phyloP scores from a whole-genome alignment of 2,797 vertebrate genomes.

The Mus spretus region DNA sequence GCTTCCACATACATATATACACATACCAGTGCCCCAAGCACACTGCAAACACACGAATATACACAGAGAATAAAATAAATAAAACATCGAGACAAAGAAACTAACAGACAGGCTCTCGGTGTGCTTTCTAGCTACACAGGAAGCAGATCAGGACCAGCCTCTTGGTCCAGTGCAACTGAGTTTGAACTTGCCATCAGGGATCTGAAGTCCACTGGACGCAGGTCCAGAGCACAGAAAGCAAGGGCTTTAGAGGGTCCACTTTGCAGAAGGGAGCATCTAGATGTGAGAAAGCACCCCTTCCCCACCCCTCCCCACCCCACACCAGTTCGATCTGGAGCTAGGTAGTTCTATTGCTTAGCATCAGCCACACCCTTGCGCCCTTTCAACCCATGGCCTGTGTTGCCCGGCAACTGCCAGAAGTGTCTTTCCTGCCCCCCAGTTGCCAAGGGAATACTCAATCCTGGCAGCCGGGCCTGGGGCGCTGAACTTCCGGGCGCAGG shows the following conservation, averaged over 20 bases:
- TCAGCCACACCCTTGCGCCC: neutral
- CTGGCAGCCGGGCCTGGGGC: neutral
- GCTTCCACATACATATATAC: neutral
- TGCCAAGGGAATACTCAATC: conserved; percentile 61
- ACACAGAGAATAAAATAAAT: neutral
- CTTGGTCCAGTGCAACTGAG: neutral
- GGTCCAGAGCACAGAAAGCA: neutral
- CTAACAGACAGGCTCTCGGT: neutral
- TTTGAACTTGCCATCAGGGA: neutral
- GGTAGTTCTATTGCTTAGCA: neutral
- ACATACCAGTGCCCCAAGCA: neutral
- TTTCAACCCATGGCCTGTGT: conserved; percentile 26
- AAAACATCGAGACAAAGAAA: neutral
- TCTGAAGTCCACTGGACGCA: neutral
- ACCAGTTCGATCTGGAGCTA: neutral
- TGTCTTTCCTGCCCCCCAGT: conserved; percentile 45
- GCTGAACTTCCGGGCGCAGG: neutral
- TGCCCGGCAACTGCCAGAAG: conserved; percentile 62
- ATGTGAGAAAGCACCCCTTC: neutral
- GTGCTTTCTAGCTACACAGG: neutral
- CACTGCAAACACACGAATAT: neutral
- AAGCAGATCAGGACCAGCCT: neutral
- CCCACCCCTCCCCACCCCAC: neutral
- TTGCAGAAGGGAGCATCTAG: neutral
- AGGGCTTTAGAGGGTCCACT: neutral